Evolutionary conservation across 2,797 vertebrate species (phyloP).

Genomic region (Liasis olivaceus): DNA sequence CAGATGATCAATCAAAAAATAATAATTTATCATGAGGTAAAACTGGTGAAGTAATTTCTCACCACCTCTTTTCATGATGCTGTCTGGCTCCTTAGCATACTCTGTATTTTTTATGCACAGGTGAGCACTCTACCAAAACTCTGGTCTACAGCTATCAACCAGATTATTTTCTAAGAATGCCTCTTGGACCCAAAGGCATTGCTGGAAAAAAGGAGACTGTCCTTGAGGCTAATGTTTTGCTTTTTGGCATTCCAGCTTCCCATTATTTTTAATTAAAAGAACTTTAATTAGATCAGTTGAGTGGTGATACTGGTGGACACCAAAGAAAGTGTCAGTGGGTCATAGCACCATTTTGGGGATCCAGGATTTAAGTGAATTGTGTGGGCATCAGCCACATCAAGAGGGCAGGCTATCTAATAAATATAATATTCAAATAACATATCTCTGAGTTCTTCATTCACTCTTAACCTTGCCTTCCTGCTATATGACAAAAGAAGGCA

Average conservation of each 20-base stretch:
- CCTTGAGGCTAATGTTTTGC: not conserved
- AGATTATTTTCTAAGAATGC: not conserved
- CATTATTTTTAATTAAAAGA: not conserved
- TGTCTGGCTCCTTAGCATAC: not conserved
- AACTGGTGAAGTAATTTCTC: not conserved
- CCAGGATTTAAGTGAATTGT: not conserved
- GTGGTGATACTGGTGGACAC: not conserved
- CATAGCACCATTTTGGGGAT: not conserved
- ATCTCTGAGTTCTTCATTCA: not conserved
- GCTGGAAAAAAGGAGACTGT: not conserved
- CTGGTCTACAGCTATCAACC: not conserved
- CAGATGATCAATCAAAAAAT: not conserved
- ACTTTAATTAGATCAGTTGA: not conserved
- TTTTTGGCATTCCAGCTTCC: not conserved
- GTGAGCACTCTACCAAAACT: not conserved
- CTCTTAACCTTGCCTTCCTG: not conserved
- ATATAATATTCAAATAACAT: not conserved
- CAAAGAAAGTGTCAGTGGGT: not conserved
- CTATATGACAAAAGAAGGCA: not conserved
- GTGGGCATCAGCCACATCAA: not conserved
- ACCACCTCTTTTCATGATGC: not conserved
- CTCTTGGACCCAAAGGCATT: not conserved
- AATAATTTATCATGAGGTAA: not conserved
- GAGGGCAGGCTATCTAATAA: not conserved
- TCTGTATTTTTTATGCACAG: not conserved